Base-by-base conservation (phyloP, 2,113 vertebrate genomes). In the Limanda limanda region DNA sequence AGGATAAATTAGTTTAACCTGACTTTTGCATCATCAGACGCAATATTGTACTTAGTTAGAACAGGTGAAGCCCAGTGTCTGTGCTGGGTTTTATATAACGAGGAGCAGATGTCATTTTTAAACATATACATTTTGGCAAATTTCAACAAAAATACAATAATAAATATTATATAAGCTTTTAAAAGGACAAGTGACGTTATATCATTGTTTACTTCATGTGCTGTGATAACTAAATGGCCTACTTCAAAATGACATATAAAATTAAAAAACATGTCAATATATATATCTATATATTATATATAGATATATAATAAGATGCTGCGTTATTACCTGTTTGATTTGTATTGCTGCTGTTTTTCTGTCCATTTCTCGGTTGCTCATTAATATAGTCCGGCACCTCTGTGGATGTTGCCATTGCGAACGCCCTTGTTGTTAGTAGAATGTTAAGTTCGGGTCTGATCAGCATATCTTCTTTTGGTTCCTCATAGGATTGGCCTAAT, bases 281-380 rank as follows among this genome's bases (percentile, higher is more conserved):
- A 27, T 6, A 31, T 31, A 31, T 31, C 5, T 31, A 31, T 31
- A 31, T 31, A 31, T 31, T 31, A 31, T n/a, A 15, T 15, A 12
- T 42, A 13, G 12, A 42, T 13, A 20, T 10, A 17, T 5, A 27
- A 27, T 54, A 55, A 31, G 42, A 48, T 40, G 0, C 6, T 18
- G 13, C 20, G 1, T 71, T 24, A 18, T 69, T 74, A 83, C 70
- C 70, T 54, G 27, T 45, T 64, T 47, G 42, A 55, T 56, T 23
- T 25, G 1, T 15, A 13, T 65, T 20, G 6, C 23, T 27, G 2
- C 37, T 40, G 18, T 0, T 0, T 35, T 47, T 59, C 35, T 24
- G 35, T 12, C 3, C 3, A 40, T 0, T 2, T 15, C 40, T 42
- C 5, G 71, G 51, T 59, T 0, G 2, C 23, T 69, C 27, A n/a